These are phyloP conservation scores for Falco rusticolus DNA, from an alignment of 2,797 vertebrate species.

Conservation along the genomic window DNA sequence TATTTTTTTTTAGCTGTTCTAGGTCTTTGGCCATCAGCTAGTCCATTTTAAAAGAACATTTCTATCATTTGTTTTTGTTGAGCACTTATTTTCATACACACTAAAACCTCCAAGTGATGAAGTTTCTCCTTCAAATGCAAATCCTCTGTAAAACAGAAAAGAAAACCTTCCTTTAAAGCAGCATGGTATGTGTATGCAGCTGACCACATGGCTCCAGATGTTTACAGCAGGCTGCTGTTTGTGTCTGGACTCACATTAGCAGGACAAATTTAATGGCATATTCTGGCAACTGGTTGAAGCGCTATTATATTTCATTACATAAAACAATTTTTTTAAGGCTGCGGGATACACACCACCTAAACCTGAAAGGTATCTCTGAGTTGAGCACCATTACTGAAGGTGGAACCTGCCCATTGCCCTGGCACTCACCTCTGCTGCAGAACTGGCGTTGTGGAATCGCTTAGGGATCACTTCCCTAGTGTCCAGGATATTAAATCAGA, in stretches of 20 bases:
- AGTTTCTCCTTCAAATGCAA: background rate
- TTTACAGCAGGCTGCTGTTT: background rate
- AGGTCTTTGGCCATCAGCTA: background rate
- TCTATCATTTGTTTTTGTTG: background rate
- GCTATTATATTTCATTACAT: rapidly evolving
- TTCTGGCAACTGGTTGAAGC: background rate
- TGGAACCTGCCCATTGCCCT: background rate
- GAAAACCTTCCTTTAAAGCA: too few relatives aligned
- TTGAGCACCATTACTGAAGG: background rate
- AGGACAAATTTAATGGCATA: too few relatives aligned
- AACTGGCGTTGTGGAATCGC: background rate
- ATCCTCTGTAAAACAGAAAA: background rate
- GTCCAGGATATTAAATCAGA: background rate
- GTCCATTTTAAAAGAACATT: background rate
- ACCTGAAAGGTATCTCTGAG: background rate
- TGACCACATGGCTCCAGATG: rapidly evolving
- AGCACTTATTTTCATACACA: background rate
- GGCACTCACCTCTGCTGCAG: background rate
- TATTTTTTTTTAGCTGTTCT: background rate
- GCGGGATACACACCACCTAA: background rate
- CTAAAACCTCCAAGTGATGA: background rate
- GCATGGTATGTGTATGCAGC: rapidly evolving
- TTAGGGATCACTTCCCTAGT: background rate
- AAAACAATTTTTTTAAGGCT: background rate
- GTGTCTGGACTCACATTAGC: background rate